These are phyloP conservation scores for Ceratosolen fusciceps DNA, from an alignment of 1,140 invertebrate species.

Conservation along the genomic window DNA sequence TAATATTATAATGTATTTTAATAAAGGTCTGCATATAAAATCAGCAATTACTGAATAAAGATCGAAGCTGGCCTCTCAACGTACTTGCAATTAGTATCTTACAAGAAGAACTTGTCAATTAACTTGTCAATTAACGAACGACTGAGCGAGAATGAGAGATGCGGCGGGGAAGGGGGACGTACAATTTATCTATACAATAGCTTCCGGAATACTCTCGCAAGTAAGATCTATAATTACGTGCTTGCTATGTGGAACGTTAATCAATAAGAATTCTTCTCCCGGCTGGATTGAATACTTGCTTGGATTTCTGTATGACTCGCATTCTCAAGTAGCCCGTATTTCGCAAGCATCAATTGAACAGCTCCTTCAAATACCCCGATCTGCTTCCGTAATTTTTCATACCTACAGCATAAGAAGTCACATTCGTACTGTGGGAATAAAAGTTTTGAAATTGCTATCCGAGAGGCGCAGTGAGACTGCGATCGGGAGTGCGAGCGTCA, in stretches of 20 bases:
- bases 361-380: neutral
- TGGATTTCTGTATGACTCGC: neutral
- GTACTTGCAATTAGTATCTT: too few relatives aligned
- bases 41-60: too few relatives aligned
- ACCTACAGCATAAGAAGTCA: neutral
- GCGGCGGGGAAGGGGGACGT: too few relatives aligned
- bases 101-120: too few relatives aligned
- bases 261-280: neutral
- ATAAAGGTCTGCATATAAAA: too few relatives aligned
- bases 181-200: too few relatives aligned
- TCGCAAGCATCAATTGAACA: conserved; percentile 16
- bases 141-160: too few relatives aligned
- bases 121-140: too few relatives aligned
- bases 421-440: conserved; percentile 31
- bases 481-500: too few relatives aligned
- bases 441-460: conserved; percentile 11
- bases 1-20: too few relatives aligned
- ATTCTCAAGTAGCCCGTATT: neutral
- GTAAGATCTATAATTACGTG: neutral
- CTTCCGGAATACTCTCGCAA: neutral
- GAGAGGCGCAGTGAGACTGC: neutral
- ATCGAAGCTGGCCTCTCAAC: too few relatives aligned
- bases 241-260: neutral
- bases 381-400: conserved; percentile 40
- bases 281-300: neutral